Evolutionary conservation across 2,113 vertebrate species (phyloP).

Genomic region (Andinoacara biseriatus): DNA sequence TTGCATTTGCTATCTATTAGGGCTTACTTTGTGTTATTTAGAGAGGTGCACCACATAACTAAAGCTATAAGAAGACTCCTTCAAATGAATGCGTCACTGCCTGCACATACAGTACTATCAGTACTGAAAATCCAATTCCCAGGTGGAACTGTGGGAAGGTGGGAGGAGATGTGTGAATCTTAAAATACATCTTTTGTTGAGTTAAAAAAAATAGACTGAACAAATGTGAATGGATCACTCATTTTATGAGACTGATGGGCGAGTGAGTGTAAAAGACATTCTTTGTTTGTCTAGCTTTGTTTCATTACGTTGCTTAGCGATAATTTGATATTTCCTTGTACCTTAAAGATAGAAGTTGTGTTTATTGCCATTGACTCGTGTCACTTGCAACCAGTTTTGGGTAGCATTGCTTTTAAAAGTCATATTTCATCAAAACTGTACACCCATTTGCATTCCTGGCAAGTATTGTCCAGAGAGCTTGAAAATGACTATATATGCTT

Average conservation of each 20-base stretch:
- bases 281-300: background rate
- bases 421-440: background rate
- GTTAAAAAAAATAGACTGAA: background rate
- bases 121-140: constrained; percentile 46
- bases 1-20: constrained; percentile 57
- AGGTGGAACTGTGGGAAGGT: constrained; percentile 58
- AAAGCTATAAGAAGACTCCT: constrained; percentile 30
- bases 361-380: background rate
- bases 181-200: constrained; percentile 48
- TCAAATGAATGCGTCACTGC: constrained; percentile 45
- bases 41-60: constrained; percentile 52
- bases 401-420: background rate
- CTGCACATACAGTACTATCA: constrained; percentile 23
- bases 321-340: accelerated
- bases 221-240: constrained; percentile 40
- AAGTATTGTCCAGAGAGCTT: background rate
- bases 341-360: background rate
- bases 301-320: background rate
- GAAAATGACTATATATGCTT: background rate
- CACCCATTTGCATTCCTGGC: background rate
- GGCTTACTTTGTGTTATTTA: constrained; percentile 65
- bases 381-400: background rate
- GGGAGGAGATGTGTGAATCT: constrained; percentile 58
- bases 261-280: background rate
- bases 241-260: background rate